A percentile compares a stretch with the other conserved stretches of the same genome.
phyloP scores from a whole-genome alignment of 2,113 vertebrate genomes.

The Sylvia atricapilla region DNA sequence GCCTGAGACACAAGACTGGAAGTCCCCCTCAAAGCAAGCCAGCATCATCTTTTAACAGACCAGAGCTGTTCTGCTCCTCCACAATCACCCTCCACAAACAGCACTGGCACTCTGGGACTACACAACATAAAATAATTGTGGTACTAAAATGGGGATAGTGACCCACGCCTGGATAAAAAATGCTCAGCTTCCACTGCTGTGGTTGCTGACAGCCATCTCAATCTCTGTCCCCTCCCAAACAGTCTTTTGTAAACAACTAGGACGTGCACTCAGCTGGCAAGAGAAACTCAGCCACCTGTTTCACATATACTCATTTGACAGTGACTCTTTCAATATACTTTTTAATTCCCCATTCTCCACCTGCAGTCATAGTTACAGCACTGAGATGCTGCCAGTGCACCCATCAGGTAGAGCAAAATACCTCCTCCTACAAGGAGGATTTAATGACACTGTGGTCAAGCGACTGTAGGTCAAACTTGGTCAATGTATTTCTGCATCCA shows the following conservation, averaged over 20 bases:
- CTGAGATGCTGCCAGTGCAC: background rate
- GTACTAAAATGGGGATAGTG: background rate
- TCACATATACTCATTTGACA: background rate
- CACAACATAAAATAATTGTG: background rate
- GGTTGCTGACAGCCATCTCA: background rate
- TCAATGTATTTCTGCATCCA: background rate
- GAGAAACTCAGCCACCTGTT: background rate
- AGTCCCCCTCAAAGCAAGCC: background rate
- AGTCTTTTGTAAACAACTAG: background rate
- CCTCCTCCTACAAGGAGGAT: background rate
- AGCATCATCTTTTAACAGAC: background rate
- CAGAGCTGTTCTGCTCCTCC: background rate
- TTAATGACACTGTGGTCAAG: background rate
- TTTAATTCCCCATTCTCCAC: background rate
- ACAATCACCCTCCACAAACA: background rate
- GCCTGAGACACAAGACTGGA: background rate
- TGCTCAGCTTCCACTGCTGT: background rate
- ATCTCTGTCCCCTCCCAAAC: background rate
- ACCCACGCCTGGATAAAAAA: background rate
- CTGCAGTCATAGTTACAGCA: background rate
- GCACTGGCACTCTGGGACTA: background rate
- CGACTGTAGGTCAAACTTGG: background rate
- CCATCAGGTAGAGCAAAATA: background rate
- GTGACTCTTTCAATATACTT: background rate
- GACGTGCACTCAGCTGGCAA: accelerated